These are phyloP conservation scores for Scatophagus argus DNA, from an alignment of 2,113 vertebrate genomes.

Conservation along the genomic window DNA sequence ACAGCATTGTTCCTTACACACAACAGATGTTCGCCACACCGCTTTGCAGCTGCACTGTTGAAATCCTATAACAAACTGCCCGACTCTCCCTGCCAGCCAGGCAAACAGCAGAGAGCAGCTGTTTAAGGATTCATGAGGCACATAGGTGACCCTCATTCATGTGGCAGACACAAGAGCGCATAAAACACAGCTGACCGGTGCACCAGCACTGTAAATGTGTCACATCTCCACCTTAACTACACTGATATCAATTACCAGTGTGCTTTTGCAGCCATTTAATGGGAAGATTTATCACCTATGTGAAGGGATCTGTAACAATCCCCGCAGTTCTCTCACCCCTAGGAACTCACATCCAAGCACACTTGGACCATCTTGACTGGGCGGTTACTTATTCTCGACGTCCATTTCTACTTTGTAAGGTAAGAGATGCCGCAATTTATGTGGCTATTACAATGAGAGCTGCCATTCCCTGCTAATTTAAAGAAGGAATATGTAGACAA, in stretches of 20 bases:
- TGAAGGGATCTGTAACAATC: slow-evolving; percentile 70
- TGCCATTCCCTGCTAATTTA: slow-evolving; percentile 51
- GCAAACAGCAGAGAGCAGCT: slow-evolving; percentile 75
- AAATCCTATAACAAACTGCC: slow-evolving; percentile 59
- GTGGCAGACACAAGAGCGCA: slow-evolving; percentile 75
- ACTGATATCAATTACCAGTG: slow-evolving; percentile 82
- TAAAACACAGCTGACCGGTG: slow-evolving; percentile 84
- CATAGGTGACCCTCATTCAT: slow-evolving; percentile 81
- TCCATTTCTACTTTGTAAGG: slow-evolving; percentile 63
- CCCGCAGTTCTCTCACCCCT: slow-evolving; percentile 40
- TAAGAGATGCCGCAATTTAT: slow-evolving; percentile 63
- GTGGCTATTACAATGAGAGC: slow-evolving; percentile 38
- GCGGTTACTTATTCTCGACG: slow-evolving; percentile 51
- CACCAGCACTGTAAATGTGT: slow-evolving; percentile 79
- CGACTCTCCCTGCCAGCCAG: slow-evolving; percentile 44
- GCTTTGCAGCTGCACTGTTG: slow-evolving; percentile 30
- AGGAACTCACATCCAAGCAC: slow-evolving; percentile 45
- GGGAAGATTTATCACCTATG: slow-evolving; percentile 75
- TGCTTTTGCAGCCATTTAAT: slow-evolving; percentile 77
- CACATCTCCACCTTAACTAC: slow-evolving; percentile 76
- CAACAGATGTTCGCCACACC: slow-evolving; percentile 68
- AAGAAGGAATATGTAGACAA: slow-evolving; percentile 15
- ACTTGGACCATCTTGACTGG: slow-evolving; percentile 41
- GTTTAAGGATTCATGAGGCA: slow-evolving; percentile 85
- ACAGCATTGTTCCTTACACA: slow-evolving; percentile 64